A percentile compares a stretch with the other conserved stretches of the same genome.
Conservation (phyloP, 2,113 vertebrate genomes). For the Donacobius atricapilla region DNA sequence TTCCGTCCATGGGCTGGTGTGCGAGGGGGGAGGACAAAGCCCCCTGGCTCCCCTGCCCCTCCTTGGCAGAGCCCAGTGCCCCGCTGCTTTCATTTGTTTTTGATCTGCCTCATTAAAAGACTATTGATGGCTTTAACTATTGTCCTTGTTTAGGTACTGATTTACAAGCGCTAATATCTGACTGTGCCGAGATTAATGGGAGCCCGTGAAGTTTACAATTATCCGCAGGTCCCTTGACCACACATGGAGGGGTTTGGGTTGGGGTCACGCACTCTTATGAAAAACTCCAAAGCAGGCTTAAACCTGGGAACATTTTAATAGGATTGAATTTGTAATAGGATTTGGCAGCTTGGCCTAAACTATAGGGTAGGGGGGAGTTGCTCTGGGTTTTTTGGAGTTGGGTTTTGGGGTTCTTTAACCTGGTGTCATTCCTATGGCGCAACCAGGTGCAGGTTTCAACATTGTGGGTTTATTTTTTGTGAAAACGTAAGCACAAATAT, state of each 20-base stretch:
- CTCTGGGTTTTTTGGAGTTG: neutral
- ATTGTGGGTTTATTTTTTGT: neutral
- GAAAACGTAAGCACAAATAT: neutral
- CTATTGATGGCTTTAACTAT: constrained; percentile 87
- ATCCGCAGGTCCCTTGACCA: constrained; percentile 82
- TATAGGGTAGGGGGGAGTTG: constrained; percentile 43
- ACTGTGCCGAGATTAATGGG: constrained; percentile 83
- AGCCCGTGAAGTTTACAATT: constrained; percentile 83
- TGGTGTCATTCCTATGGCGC: neutral
- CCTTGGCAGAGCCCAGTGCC: constrained; percentile 74
- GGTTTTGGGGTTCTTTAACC: neutral
- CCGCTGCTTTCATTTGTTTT: constrained; percentile 87
- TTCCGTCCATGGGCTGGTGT: constrained; percentile 53
- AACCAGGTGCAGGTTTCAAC: constrained; percentile 4
- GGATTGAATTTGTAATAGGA: constrained; percentile 88
- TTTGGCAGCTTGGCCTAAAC: constrained; percentile 81
- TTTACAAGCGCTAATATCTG: constrained; percentile 87
- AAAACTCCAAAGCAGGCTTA: constrained; percentile 86
- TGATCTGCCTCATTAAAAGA: constrained; percentile 90
- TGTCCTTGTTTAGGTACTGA: constrained; percentile 86
- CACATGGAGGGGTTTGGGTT: constrained; percentile 83
- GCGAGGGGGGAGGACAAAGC: constrained; percentile 70
- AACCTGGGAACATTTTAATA: constrained; percentile 87
- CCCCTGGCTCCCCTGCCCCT: constrained; percentile 62
- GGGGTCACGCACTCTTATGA: constrained; percentile 77